These are phyloP conservation scores for Eupeodes corollae DNA, from an alignment of 1,140 invertebrate genomes.

Conservation along the genomic window DNA sequence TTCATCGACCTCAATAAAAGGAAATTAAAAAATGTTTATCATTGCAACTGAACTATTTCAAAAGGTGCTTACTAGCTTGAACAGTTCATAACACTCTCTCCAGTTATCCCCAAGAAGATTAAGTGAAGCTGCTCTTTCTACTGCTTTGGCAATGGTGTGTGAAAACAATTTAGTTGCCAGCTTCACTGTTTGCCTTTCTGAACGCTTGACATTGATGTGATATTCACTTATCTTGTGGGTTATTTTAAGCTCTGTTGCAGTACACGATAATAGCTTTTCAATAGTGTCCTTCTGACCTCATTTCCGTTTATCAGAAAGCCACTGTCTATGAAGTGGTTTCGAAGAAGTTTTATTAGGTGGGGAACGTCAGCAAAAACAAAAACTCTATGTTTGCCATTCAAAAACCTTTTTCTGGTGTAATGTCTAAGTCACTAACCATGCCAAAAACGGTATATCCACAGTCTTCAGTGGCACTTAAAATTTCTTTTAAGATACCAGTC, in stretches of 20 bases:
- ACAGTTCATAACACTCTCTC: too few relatives aligned
- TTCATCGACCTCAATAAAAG: too few relatives aligned
- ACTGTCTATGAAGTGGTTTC: background rate
- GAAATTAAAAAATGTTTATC: too few relatives aligned
- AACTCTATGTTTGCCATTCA: background rate
- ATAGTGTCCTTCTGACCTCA: background rate
- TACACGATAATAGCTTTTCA: background rate
- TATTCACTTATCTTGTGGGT: background rate
- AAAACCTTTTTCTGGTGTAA: background rate
- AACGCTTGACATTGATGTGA: background rate
- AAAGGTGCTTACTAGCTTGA: too few relatives aligned
- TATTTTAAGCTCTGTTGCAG: background rate
- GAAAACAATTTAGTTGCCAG: too few relatives aligned
- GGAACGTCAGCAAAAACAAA: background rate
- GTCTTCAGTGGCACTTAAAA: too few relatives aligned
- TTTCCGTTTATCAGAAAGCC: background rate
- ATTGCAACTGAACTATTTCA: too few relatives aligned
- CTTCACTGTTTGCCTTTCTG: background rate
- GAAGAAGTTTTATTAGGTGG: too few relatives aligned
- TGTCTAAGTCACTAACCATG: background rate
- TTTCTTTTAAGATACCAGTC: background rate
- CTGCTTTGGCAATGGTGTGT: too few relatives aligned
- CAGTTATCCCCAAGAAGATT: too few relatives aligned
- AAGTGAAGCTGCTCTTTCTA: too few relatives aligned
- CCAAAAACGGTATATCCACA: too few relatives aligned